Conservation (phyloP, 2,113 vertebrate genomes). For the Gallinago paraguaiae region DNA sequence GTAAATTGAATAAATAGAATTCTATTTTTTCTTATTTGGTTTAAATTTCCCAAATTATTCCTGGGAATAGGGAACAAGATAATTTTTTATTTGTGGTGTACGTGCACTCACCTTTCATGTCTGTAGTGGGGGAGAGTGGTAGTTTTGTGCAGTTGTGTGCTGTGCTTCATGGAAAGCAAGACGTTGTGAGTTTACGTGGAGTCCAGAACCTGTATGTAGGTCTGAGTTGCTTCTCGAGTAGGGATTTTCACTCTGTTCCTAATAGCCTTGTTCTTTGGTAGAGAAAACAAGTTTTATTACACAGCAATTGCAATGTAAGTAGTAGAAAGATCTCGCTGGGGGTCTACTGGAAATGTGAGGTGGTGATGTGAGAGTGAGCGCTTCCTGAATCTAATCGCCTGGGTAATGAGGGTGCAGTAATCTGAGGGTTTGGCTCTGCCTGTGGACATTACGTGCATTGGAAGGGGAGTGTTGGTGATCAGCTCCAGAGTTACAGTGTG, state of each 20-base stretch:
- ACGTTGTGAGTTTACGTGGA: rapidly evolving
- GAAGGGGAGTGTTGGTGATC: not conserved
- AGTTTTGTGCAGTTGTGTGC: not conserved
- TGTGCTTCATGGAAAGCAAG: not conserved
- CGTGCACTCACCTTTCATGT: not conserved
- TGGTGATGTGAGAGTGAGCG: rapidly evolving
- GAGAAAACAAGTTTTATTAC: not conserved
- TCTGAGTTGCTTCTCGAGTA: not conserved
- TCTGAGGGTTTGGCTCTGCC: not conserved
- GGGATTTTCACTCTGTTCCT: not conserved
- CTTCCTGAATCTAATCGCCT: not conserved
- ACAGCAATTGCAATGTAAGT: not conserved
- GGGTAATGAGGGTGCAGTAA: not conserved
- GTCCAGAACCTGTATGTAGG: not conserved
- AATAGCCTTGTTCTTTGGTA: not conserved
- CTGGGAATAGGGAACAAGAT: conserved; percentile 4
- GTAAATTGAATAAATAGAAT: conserved; percentile 34
- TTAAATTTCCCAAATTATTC: conserved; percentile 33
- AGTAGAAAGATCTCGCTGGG: rapidly evolving
- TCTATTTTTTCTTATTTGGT: conserved; percentile 51
- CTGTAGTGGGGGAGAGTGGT: not conserved
- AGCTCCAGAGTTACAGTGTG: not conserved
- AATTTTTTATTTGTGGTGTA: not conserved
- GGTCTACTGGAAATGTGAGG: not conserved
- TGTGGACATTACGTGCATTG: rapidly evolving